phyloP scores from a whole-genome alignment of 2,888 invertebrate genomes.

The Drosophila hamatofila region DNA sequence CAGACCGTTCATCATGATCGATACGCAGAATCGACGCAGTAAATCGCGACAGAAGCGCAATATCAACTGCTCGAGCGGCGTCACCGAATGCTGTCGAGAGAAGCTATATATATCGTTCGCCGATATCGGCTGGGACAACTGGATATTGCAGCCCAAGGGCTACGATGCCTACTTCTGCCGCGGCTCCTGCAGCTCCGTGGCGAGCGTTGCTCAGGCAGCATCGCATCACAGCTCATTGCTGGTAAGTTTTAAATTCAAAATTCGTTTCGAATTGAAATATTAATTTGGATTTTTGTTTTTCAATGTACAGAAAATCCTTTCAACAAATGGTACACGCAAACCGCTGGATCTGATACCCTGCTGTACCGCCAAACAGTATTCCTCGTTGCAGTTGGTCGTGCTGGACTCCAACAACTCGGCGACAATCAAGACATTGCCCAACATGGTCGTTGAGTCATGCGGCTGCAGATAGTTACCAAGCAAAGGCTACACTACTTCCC shows the following conservation, averaged over 20 bases:
- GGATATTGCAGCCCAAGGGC: conserved; percentile 93
- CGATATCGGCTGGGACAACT: conserved; percentile 94
- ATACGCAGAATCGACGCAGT: conserved; percentile 90
- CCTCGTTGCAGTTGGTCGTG: conserved; percentile 92
- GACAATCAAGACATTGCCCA: conserved; percentile 92
- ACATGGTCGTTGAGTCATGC: conserved; percentile 96
- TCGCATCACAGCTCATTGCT: conserved; percentile 90
- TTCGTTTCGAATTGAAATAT: background rate
- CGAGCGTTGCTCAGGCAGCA: conserved; percentile 89
- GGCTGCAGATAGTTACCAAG: conserved; percentile 90
- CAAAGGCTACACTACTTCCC: conserved; percentile 30
- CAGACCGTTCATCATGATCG: conserved; percentile 92
- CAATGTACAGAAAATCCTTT: conserved; percentile 89
- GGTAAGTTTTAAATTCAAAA: conserved; percentile 86
- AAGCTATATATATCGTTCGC: conserved; percentile 93
- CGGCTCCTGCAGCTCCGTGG: conserved; percentile 91
- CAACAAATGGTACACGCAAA: conserved; percentile 83
- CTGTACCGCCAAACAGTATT: conserved; percentile 94
- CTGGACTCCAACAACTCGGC: conserved; percentile 92
- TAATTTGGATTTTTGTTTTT: conserved; percentile 17
- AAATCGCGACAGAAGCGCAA: conserved; percentile 86
- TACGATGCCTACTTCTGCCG: conserved; percentile 95
- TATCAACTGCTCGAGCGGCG: conserved; percentile 89
- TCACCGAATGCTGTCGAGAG: conserved; percentile 93
- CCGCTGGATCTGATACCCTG: conserved; percentile 91